phyloP scores from a whole-genome alignment of 2,888 invertebrate genomes.

The Philhelius pedissequus region DNA sequence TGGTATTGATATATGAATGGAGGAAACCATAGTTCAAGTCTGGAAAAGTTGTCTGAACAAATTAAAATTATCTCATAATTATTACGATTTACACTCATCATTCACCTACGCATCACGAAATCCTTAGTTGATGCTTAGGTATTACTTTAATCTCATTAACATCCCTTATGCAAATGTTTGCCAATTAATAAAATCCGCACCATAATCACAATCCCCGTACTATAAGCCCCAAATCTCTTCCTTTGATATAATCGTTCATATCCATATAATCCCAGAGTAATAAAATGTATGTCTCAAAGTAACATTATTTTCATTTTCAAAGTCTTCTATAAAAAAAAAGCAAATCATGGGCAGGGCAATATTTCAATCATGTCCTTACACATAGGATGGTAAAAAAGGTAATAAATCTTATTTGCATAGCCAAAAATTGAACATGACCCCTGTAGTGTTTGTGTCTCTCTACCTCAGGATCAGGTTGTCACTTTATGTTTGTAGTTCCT shows the following conservation, averaged over 20 bases:
- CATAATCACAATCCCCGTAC: slow-evolving; percentile 17
- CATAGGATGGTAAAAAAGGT: slow-evolving; percentile 32
- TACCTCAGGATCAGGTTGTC: slow-evolving; percentile 4
- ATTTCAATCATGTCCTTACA: background rate
- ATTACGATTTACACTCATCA: background rate
- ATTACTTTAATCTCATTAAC: slow-evolving; percentile 46
- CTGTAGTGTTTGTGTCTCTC: background rate
- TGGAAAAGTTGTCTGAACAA: no score
- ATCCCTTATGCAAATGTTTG: slow-evolving; percentile 59
- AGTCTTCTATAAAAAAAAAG: no score
- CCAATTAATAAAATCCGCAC: slow-evolving; percentile 58
- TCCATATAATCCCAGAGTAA: no score
- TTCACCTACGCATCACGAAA: background rate
- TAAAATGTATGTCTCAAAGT: slow-evolving; percentile 37
- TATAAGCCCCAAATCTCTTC: background rate
- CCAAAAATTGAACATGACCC: slow-evolving; percentile 46
- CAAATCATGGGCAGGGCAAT: slow-evolving; percentile 13
- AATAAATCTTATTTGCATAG: slow-evolving; percentile 40
- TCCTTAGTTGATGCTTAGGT: background rate
- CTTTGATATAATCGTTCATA: background rate
- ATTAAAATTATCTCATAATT: background rate
- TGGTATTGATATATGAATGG: no score
- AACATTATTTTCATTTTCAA: slow-evolving; percentile 62
- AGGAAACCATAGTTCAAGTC: no score
- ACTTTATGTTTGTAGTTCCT: slow-evolving; percentile 28